A percentile compares a stretch with the other conserved stretches of the same genome.
Conservation (phyloP, 2,888 invertebrate genomes). For the Mimachlamys varia region DNA sequence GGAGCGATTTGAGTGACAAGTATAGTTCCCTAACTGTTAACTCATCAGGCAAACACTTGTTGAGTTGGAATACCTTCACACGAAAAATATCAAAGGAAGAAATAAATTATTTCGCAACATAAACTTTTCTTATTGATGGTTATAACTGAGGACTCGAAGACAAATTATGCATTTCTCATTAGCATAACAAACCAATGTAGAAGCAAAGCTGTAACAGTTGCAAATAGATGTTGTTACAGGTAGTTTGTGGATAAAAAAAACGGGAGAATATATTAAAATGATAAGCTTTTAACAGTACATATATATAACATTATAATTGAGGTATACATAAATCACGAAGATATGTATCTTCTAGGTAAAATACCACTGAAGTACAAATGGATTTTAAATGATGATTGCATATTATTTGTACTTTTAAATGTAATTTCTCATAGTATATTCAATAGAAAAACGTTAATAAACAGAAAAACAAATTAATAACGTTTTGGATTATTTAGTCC, state of each 20-base stretch:
- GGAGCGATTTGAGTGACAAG: not conserved
- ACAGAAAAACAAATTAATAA: slow-evolving; percentile 6
- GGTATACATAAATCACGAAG: not conserved
- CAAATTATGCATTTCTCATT: not conserved
- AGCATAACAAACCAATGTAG: not conserved
- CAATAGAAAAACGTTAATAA: not conserved
- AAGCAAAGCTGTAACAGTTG: not conserved
- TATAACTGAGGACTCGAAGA: not conserved
- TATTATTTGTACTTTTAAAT: slow-evolving; percentile 7
- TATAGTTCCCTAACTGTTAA: not conserved
- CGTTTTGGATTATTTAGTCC: not conserved
- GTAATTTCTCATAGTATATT: not conserved
- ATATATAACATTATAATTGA: not conserved
- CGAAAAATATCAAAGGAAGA: not conserved
- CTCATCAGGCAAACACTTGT: not conserved
- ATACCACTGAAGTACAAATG: not conserved
- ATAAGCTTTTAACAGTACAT: slow-evolving; percentile 18
- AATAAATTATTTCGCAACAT: slow-evolving; percentile 7
- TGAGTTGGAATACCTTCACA: not conserved
- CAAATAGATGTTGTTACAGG: not conserved
- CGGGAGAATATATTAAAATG: not conserved
- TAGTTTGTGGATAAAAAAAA: not conserved
- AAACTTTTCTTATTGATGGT: not conserved
- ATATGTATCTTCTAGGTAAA: not conserved
- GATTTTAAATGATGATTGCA: slow-evolving; percentile 33